Conservation (phyloP, 2,113 vertebrate genomes). For the Setophaga kirtlandii region DNA sequence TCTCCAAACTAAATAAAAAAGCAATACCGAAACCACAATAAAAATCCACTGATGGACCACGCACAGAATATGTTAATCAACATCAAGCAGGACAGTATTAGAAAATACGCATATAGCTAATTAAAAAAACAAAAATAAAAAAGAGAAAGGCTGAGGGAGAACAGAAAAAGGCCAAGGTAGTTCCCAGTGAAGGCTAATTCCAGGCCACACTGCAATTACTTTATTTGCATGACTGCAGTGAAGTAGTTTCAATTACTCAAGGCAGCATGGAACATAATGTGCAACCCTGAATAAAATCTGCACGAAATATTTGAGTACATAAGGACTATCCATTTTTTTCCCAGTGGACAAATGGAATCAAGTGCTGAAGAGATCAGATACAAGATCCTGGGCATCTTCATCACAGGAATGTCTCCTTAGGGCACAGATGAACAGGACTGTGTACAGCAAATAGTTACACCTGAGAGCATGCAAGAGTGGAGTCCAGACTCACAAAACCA, state of each 20-base stretch:
- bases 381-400: rapidly evolving
- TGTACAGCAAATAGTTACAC: neutral
- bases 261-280: neutral
- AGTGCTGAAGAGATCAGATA: neutral
- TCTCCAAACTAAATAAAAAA: neutral
- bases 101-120: neutral
- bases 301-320: neutral
- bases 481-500: neutral
- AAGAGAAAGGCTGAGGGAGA: neutral
- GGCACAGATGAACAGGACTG: neutral
- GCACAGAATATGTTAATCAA: neutral
- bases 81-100: neutral
- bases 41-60: neutral
- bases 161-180: neutral
- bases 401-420: neutral
- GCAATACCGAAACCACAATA: neutral
- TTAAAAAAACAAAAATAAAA: neutral
- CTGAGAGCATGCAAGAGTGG: neutral
- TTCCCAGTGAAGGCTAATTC: neutral
- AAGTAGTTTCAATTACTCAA: neutral
- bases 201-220: neutral
- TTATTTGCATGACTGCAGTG: neutral
- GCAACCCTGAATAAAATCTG: neutral
- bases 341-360: neutral
- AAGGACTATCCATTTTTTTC: neutral